phyloP scores from a whole-genome alignment of 2,113 vertebrate genomes.

The Daboia siamensis region DNA sequence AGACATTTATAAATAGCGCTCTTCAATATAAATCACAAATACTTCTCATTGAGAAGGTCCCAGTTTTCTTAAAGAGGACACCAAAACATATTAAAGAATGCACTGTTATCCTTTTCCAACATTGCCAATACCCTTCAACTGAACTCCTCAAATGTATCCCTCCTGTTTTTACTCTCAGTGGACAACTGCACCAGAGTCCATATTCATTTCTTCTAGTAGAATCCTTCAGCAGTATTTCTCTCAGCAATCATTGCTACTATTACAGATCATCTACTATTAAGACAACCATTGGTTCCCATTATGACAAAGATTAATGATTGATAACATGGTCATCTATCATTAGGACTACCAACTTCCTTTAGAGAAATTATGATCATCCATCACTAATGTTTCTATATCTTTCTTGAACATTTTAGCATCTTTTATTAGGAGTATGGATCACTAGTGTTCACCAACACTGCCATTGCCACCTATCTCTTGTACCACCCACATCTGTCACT shows the following conservation, averaged over 20 bases:
- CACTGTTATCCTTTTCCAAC: neutral
- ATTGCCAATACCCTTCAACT: neutral
- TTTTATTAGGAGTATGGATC: neutral
- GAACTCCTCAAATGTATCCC: neutral
- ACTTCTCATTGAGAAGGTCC: neutral
- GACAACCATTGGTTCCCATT: neutral
- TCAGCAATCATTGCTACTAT: neutral
- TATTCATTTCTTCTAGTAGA: neutral
- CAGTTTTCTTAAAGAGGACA: neutral
- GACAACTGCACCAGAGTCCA: neutral
- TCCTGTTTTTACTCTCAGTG: neutral
- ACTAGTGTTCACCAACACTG: neutral
- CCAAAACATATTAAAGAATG: neutral
- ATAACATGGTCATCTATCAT: neutral
- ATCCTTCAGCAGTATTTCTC: neutral
- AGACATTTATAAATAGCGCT: neutral
- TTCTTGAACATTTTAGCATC: neutral
- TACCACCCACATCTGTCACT: neutral
- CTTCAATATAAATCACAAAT: neutral
- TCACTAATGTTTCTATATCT: neutral
- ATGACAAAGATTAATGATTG: neutral
- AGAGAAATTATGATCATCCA: neutral
- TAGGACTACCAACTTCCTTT: constrained; percentile 2
- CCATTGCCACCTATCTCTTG: neutral
- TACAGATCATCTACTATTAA: neutral